A percentile compares a stretch with the other conserved stretches of the same genome.
These are phyloP conservation scores for Pseudomugil gertrudae DNA, from an alignment of 2,797 vertebrate genomes.

Conservation along the genomic window DNA sequence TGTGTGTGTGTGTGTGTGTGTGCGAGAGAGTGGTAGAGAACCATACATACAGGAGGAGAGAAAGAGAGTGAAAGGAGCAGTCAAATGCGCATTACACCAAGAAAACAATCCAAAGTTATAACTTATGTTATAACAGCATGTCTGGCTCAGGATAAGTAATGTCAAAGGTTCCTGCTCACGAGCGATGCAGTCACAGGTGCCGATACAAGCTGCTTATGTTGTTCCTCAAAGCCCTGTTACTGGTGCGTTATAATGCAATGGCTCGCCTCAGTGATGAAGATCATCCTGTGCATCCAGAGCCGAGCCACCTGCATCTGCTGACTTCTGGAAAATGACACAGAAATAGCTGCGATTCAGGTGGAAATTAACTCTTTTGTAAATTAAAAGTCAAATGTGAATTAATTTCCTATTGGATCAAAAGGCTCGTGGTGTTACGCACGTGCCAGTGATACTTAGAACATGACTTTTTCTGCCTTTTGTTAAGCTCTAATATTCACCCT, in stretches of 20 bases:
- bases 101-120: conserved; percentile 1
- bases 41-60: background rate
- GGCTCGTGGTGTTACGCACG: no score
- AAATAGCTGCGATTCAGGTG: background rate
- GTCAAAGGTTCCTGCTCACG: background rate
- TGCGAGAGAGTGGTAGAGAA: background rate
- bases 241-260: conserved; percentile 68
- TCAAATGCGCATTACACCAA: conserved; percentile 33
- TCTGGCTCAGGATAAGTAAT: background rate
- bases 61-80: conserved; percentile 16
- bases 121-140: no score
- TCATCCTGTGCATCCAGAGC: no score
- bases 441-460: no score
- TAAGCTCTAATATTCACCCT: no score
- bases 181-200: conserved; percentile 13
- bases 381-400: background rate
- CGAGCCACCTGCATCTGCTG: background rate
- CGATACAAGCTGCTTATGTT: conserved; percentile 18
- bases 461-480: no score
- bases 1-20: conserved; percentile 17
- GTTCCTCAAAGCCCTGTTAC: background rate
- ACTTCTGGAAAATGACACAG: background rate
- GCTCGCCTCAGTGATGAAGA: no score
- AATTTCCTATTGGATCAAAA: no score
- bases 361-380: background rate